Evolutionary conservation across 2,797 vertebrate genomes (phyloP).

Genomic region (Coilia nasus): DNA sequence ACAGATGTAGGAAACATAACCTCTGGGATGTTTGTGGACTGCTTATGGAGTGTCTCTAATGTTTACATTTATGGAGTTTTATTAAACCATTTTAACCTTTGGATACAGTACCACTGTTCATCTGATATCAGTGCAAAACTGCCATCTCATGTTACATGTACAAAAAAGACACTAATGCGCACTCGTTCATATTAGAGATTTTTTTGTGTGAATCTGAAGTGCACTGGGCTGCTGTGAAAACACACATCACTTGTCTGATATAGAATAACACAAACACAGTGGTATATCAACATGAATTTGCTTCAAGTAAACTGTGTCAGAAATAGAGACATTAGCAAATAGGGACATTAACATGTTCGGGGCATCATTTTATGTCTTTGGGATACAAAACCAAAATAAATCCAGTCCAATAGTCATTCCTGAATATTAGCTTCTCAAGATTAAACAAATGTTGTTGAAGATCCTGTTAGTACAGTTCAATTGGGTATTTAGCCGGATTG

Average conservation of each 20-base stretch:
- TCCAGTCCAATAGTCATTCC: background rate
- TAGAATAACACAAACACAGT: background rate
- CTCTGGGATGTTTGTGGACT: background rate
- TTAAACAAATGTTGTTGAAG: background rate
- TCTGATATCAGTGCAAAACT: background rate
- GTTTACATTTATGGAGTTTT: background rate
- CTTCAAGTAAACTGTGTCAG: background rate
- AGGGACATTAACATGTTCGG: background rate
- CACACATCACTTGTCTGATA: background rate
- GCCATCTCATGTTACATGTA: background rate
- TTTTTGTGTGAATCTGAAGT: background rate
- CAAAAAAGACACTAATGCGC: background rate
- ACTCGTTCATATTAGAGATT: background rate
- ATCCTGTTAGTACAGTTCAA: background rate
- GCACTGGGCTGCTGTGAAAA: background rate
- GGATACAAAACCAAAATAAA: background rate
- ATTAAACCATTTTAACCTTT: background rate
- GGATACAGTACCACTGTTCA: background rate
- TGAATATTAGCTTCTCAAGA: background rate
- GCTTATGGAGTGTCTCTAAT: background rate
- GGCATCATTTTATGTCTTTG: background rate
- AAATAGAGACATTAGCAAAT: background rate
- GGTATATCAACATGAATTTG: background rate
- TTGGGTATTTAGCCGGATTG: background rate
- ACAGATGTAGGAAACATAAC: background rate